A percentile compares a stretch with the other conserved stretches of the same genome.
These are phyloP conservation scores for Martes martes DNA, from an alignment of 2,113 vertebrate species.

Conservation along the genomic window DNA sequence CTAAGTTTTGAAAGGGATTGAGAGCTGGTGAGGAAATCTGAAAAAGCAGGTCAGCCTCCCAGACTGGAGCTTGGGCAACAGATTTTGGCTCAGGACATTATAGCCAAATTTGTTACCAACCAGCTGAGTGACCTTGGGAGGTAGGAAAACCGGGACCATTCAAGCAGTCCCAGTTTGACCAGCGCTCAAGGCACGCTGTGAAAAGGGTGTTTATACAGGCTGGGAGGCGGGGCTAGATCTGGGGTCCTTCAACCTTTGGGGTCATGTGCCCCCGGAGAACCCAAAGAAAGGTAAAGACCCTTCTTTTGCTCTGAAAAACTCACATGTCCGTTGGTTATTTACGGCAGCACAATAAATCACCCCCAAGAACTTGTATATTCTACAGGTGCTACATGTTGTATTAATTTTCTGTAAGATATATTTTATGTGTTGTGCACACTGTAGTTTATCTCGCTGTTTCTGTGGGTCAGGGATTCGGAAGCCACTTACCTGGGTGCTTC, in stretches of 20 bases:
- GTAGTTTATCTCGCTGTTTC: not conserved
- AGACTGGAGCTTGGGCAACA: not conserved
- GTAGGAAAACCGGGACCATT: not conserved
- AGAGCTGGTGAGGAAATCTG: not conserved
- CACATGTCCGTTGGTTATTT: not conserved
- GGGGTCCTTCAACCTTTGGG: not conserved
- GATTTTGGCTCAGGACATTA: not conserved
- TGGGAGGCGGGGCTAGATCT: not conserved
- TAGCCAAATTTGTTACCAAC: not conserved
- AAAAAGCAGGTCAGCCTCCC: not conserved
- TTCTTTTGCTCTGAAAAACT: constrained; percentile 3
- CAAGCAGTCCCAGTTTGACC: not conserved
- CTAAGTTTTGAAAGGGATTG: not conserved
- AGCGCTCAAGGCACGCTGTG: not conserved
- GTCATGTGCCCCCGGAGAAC: not conserved
- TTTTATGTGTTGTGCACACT: not conserved
- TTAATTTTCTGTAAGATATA: not conserved
- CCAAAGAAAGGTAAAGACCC: not conserved
- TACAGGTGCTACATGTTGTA: not conserved
- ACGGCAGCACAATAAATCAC: not conserved
- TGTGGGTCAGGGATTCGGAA: not conserved
- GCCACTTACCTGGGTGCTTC: not conserved
- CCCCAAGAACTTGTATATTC: not conserved
- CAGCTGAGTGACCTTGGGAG: not conserved
- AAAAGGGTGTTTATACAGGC: not conserved